These are phyloP conservation scores for Formica exsecta DNA, from an alignment of 1,140 invertebrate genomes.

Conservation along the genomic window DNA sequence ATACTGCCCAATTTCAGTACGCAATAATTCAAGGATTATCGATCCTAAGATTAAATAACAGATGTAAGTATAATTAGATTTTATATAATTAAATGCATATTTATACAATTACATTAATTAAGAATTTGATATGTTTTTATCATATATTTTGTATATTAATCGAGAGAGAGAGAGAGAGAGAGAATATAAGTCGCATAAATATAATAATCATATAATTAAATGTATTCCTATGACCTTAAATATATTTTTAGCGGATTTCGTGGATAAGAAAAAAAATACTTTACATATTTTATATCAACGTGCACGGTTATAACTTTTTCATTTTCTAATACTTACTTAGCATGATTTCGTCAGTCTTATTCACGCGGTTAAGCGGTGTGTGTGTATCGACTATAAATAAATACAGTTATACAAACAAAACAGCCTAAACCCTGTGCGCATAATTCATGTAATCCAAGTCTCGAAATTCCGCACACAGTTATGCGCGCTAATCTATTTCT, in stretches of 20 bases:
- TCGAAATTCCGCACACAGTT: constrained; percentile 54
- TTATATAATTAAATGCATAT: background rate
- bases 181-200: no score
- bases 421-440: constrained; percentile 56
- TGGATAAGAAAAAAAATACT: background rate
- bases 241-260: background rate
- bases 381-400: constrained; percentile 59
- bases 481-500: background rate
- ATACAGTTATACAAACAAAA: constrained; percentile 60
- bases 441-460: constrained; percentile 69
- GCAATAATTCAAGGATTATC: background rate
- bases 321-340: background rate
- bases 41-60: background rate
- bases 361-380: background rate
- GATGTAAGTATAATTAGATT: background rate
- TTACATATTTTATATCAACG: no score
- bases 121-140: background rate
- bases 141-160: background rate
- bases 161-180: no score
- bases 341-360: background rate
- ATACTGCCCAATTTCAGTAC: background rate
- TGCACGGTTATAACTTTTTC: background rate
- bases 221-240: background rate
- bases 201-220: background rate
- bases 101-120: background rate